Percentiles rank a stretch among this genome's conserved stretches.
These are phyloP conservation scores for Gnathonemus longibarbis DNA, from an alignment of 2,113 vertebrate species.

Conservation along the genomic window DNA sequence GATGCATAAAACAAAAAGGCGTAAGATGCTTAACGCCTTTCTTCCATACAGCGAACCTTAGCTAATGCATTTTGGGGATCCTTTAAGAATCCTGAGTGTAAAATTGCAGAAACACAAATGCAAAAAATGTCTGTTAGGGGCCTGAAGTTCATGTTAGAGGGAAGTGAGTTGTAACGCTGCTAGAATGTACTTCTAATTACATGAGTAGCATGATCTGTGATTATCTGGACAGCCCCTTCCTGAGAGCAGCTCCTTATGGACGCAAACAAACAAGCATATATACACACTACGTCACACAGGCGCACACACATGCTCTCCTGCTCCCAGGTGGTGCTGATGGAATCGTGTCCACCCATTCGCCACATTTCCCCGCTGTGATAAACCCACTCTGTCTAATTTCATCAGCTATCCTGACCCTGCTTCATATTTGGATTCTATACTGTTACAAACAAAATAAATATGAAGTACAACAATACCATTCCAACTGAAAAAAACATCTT, in stretches of 20 bases:
- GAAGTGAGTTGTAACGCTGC: not conserved
- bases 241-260: not conserved
- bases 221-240: not conserved
- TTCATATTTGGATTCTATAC: not conserved
- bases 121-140: not conserved
- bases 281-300: conserved; percentile 14
- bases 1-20: not conserved
- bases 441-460: conserved; percentile 8
- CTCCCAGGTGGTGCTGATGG: conserved; percentile 46
- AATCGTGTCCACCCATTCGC: conserved; percentile 41
- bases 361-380: conserved; percentile 41
- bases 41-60: not conserved
- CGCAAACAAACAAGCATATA: conserved; percentile 20
- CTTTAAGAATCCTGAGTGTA: not conserved
- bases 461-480: not conserved
- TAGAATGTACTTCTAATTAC: not conserved
- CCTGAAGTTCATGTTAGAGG: not conserved
- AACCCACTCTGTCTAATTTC: not conserved
- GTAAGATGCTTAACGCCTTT: not conserved
- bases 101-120: not conserved
- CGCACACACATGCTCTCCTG: conserved; percentile 22
- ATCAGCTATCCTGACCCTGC: not conserved
- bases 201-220: not conserved
- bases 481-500: not conserved
- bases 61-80: not conserved